Evolutionary conservation across 2,888 invertebrate species (phyloP).

Genomic region (Spisula solida): DNA sequence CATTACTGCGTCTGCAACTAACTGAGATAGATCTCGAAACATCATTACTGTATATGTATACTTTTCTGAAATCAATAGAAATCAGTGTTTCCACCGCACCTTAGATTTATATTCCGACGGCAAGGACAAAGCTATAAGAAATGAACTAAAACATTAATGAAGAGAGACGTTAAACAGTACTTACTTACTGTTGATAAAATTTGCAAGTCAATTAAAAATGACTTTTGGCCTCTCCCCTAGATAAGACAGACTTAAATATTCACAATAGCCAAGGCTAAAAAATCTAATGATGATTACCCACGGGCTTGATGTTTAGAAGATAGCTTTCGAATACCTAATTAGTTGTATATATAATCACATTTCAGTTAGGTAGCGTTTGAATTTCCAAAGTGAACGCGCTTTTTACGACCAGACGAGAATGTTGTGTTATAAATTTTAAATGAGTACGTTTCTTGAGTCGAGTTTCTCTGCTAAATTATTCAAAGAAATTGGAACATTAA

Average conservation of each 20-base stretch:
- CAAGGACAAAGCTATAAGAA: neutral
- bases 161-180: neutral
- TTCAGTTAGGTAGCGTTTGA: neutral
- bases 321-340: neutral
- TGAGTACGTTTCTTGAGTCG: conserved; percentile 26
- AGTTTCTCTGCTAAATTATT: conserved; percentile 46
- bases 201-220: neutral
- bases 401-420: conserved; percentile 15
- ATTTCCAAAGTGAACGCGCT: conserved; percentile 1
- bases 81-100: neutral
- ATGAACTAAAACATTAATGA: neutral
- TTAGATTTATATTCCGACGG: neutral
- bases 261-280: neutral
- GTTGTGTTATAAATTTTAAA: conserved; percentile 23
- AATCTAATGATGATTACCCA: conserved; percentile 13
- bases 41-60: neutral
- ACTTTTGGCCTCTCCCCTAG: neutral
- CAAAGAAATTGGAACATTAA: conserved; percentile 20
- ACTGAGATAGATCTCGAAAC: neutral
- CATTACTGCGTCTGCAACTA: neutral
- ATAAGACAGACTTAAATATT: conserved; percentile 12
- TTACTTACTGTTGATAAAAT: conserved; percentile 13
- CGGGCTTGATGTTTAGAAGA: neutral
- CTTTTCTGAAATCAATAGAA: neutral
- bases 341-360: neutral